These are phyloP conservation scores for Oncopodura yosiiana DNA, from an alignment of 1,140 invertebrate species.

Conservation along the genomic window DNA sequence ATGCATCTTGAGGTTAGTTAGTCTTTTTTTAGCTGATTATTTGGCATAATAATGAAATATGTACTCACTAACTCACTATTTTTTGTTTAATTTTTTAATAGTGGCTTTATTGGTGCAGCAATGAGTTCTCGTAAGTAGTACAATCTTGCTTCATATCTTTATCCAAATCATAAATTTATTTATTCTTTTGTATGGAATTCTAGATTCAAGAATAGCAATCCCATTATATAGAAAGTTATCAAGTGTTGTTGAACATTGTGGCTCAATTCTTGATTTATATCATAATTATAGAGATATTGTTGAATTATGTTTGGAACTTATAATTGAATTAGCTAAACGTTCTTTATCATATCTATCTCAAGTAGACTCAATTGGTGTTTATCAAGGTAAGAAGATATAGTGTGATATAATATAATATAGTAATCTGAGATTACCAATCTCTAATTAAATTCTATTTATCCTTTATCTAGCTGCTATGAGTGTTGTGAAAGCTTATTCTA, in stretches of 20 bases:
- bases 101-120: constrained; percentile 22
- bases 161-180: too few species aligned
- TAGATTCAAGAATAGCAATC: constrained; percentile 49
- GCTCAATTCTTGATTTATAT: constrained; percentile 58
- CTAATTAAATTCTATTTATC: constrained; percentile 47
- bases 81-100: too few species aligned
- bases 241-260: constrained; percentile 54
- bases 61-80: too few species aligned
- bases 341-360: constrained; percentile 55
- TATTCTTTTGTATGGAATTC: too few species aligned
- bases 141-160: too few species aligned
- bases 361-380: constrained; percentile 39
- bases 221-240: constrained; percentile 54
- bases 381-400: background rate
- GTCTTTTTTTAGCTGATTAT: too few species aligned
- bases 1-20: constrained; percentile 27
- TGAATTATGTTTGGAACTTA: constrained; percentile 63
- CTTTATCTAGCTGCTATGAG: constrained; percentile 55
- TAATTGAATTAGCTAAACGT: constrained; percentile 56
- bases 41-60: too few species aligned
- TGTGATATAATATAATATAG: constrained; percentile 2
- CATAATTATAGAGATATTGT: constrained; percentile 74
- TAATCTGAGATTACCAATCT: constrained; percentile 28
- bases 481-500: constrained; percentile 60
- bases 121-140: constrained; percentile 21